Percentiles rank a stretch among this genome's conserved stretches.
phyloP scores from a whole-genome alignment of 2,797 vertebrate genomes.

The Caiman crocodilus region DNA sequence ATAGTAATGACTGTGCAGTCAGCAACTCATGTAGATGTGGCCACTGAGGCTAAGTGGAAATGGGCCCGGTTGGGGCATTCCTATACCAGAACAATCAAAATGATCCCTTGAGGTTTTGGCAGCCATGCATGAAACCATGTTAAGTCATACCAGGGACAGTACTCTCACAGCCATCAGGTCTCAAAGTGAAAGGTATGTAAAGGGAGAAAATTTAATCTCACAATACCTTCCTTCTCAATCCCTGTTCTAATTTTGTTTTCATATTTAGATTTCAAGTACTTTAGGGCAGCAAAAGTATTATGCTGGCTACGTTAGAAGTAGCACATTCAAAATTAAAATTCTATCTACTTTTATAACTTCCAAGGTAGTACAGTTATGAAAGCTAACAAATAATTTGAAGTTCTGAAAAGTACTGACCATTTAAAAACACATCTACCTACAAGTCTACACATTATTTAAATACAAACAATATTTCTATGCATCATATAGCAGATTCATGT shows the following conservation, averaged over 20 bases:
- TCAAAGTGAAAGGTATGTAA: neutral
- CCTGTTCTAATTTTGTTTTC: neutral
- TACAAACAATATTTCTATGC: neutral
- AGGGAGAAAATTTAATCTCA: neutral
- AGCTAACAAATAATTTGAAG: neutral
- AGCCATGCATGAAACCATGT: neutral
- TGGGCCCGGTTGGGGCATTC: neutral
- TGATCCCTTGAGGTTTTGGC: neutral
- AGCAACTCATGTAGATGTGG: no score
- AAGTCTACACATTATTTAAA: neutral
- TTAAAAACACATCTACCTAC: neutral
- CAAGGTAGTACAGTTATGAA: neutral
- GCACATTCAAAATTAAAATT: no score
- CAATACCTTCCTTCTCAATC: neutral
- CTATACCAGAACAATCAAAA: no score
- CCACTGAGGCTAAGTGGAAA: neutral
- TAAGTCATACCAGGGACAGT: neutral
- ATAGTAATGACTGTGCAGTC: no score
- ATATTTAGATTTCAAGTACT: neutral
- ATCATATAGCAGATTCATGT: neutral
- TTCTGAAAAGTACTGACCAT: neutral
- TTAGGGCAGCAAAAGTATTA: neutral
- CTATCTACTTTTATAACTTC: no score
- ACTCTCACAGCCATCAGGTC: neutral
- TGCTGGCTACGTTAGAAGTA: neutral